Evolutionary conservation across 2,888 invertebrate genomes (phyloP).

Genomic region (Achlya flavicornis): DNA sequence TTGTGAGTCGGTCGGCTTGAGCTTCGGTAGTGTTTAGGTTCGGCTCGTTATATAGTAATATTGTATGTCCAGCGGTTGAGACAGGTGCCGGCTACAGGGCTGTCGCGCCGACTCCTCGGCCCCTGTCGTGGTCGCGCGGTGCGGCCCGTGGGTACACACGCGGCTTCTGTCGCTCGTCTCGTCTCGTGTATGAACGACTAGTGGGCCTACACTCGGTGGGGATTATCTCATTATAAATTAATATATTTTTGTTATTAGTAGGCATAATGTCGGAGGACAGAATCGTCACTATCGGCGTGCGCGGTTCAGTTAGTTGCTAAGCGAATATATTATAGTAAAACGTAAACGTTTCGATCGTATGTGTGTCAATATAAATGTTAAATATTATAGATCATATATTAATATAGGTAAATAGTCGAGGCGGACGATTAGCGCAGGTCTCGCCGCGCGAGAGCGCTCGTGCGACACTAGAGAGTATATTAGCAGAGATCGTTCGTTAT

Average conservation of each 20-base stretch:
- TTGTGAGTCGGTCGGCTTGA: slow-evolving; percentile 42
- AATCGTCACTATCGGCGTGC: slow-evolving; percentile 14
- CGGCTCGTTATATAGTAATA: too few relatives aligned
- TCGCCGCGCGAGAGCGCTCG: not conserved
- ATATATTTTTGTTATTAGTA: slow-evolving; percentile 45
- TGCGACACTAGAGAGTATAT: not conserved
- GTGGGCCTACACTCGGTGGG: slow-evolving; percentile 27
- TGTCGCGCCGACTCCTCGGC: too few relatives aligned
- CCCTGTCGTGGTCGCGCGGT: too few relatives aligned
- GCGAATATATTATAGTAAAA: slow-evolving; percentile 24
- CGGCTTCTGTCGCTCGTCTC: not conserved
- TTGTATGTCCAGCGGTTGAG: too few relatives aligned
- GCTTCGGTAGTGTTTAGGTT: slow-evolving; percentile 38
- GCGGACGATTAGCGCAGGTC: not conserved
- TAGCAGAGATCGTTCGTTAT: slow-evolving; percentile 15
- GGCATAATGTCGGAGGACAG: not conserved
- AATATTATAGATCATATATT: slow-evolving; percentile 37
- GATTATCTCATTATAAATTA: slow-evolving; percentile 26
- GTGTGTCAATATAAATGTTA: slow-evolving; percentile 40
- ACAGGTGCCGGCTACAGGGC: too few relatives aligned
- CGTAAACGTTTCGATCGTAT: slow-evolving; percentile 23
- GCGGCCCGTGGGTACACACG: too few relatives aligned
- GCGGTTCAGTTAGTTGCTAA: slow-evolving; percentile 22
- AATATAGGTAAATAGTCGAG: not conserved
- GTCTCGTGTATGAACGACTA: not conserved